Conservation (phyloP, 2,888 invertebrate genomes). For the Caenorhabditis uteleia region DNA sequence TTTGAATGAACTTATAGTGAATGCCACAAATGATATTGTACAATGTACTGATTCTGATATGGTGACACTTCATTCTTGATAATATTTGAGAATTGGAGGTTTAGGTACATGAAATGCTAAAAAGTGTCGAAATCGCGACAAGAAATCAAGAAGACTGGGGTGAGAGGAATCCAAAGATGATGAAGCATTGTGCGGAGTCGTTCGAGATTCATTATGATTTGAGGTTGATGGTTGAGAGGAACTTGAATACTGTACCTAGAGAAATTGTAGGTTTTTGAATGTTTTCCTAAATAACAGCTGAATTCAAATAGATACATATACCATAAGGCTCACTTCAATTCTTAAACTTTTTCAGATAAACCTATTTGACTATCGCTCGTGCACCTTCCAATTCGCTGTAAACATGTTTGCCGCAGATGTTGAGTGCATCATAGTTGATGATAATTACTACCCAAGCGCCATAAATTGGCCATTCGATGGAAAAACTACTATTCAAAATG, state of each 20-base stretch:
- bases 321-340: not conserved
- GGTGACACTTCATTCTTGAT: conserved; percentile 7
- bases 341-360: conserved; percentile 7
- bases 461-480: conserved; percentile 32
- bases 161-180: conserved; percentile 21
- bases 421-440: conserved; percentile 30
- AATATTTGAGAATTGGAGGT: not conserved
- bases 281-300: not conserved
- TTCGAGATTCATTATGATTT: conserved; percentile 43
- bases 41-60: conserved; percentile 39
- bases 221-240: conserved; percentile 28
- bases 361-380: conserved; percentile 41
- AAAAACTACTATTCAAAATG: conserved; percentile 40
- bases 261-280: conserved; percentile 26
- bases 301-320: not conserved
- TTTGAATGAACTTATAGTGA: conserved; percentile 41
- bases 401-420: conserved; percentile 37
- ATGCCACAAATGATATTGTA: conserved; percentile 42
- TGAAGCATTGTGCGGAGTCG: conserved; percentile 32
- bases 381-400: conserved; percentile 37
- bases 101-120: conserved; percentile 23
- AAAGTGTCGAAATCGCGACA: conserved; percentile 19
- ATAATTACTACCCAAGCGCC: conserved; percentile 18
- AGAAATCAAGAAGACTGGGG: conserved; percentile 18
- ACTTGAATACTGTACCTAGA: conserved; percentile 27